Percentiles rank a stretch among this genome's conserved stretches.
phyloP scores from a whole-genome alignment of 2,113 vertebrate genomes.

The Hemiscyllium ocellatum region DNA sequence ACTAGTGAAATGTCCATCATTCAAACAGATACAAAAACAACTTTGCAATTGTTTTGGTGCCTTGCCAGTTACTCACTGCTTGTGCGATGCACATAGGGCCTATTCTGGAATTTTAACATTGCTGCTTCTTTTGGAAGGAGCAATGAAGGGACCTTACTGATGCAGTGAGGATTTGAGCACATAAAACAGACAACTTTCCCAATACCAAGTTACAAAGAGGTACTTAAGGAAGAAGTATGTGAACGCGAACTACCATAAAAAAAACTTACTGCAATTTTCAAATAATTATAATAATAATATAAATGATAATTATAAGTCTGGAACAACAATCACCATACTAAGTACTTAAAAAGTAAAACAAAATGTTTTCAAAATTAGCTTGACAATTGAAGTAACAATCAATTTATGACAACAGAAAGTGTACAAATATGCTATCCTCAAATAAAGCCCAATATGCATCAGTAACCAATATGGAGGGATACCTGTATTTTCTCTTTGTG shows the following conservation, averaged over 20 bases:
- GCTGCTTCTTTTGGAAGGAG: not conserved
- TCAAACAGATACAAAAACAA: not conserved
- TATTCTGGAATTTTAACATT: not conserved
- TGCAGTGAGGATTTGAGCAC: not conserved
- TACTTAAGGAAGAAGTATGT: not conserved
- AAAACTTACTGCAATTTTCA: not conserved
- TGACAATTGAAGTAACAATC: not conserved
- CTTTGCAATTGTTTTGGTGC: not conserved
- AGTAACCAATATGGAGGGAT: not conserved
- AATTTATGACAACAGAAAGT: not conserved
- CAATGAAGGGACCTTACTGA: not conserved
- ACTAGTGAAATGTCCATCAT: not conserved
- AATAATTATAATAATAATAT: no score
- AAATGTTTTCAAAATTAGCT: not conserved
- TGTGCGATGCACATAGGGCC: not conserved
- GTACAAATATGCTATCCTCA: not conserved
- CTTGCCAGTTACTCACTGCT: not conserved
- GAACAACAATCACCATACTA: not conserved
- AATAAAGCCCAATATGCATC: not conserved
- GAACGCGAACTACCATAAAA: not conserved
- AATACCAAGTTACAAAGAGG: not conserved
- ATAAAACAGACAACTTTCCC: not conserved
- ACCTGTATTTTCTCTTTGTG: not conserved
- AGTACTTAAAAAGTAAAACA: not conserved
- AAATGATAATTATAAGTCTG: not conserved